Evolutionary conservation across 2,888 invertebrate genomes (phyloP), one percentile per base, ranked within the genome.

Genomic region (Scaptomyza parva): DNA sequence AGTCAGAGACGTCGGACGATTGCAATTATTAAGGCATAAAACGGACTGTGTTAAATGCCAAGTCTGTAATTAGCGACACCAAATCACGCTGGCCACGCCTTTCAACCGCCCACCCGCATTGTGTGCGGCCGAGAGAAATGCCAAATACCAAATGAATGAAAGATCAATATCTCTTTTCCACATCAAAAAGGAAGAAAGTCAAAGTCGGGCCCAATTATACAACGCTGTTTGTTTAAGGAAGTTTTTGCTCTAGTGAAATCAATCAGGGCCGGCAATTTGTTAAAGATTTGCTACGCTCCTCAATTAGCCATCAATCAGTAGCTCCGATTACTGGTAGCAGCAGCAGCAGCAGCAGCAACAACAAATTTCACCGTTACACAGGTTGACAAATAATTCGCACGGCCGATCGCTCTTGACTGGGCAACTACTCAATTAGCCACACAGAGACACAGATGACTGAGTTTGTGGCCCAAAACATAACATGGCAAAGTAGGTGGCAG

Each of bases 1-100:
- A 63, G 43, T 54, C 73, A 45, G 52, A 67, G 58, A 48, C 47
- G 61, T 35, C 66, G 39, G 28, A 22, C 75, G 82, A 78, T 70
- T 68, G 77, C 81, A 88, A 88, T 86, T 84, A 88, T 86, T 79
- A 79, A 88, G 86, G 70, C 81, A 81, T 88, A 88, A 88, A 86
- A 80, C 76, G 70, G 57, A 59, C 70, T 77, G 64, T 74, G 74
- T 70, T 76, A 85, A 88, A 78, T 83, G 74, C 76, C 75, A 62
- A 70, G 80, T 75, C 89, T 89, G 88, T 89, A 89, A 89, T 89
- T 89, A 89, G 89, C 89, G 89, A 89, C 89, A 89, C 89, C 88
- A 89, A 89, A 88, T 89, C 89, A 88, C 78, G 65, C 59, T 59
- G 54, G 58, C 37, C 65, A 76, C 88, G 76, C 88, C 88, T 35